Base-by-base conservation (phyloP, 2,113 vertebrate species). In the Galemys pyrenaicus region DNA sequence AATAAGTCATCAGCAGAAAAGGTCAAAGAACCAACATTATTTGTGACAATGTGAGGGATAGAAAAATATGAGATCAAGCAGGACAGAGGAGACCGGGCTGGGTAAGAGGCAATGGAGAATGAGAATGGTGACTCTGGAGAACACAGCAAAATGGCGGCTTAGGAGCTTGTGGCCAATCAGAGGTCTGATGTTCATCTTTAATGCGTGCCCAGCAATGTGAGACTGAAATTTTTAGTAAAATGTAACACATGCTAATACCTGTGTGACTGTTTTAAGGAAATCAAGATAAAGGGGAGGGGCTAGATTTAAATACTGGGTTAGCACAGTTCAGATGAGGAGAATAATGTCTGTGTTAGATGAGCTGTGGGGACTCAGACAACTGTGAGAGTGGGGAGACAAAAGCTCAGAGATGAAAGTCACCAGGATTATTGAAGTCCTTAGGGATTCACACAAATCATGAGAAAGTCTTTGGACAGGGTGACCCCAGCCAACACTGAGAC, bases 31-130 rank as follows among this genome's bases (percentile, higher is more conserved):
- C 12, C 6, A 30, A 9, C 22, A 39, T 91, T 68, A 46, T 83
- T 32, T 46, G 37, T 46, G 60, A 56, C 22, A 56, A 9, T 1
- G 4, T 35, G 37, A n/a, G 16, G 26, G 54, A 58, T 35, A 28
- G 8, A 4, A 13, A 78, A 51, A 7, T 1, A 44, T 5, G 68
- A 46, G 22, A 26, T 37, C 2, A 4, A n/a, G 46, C 67, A n/a
- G 30, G 11, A 46, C 65, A 12, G 73, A 77, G 0, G 44, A 44
- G 44, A 1, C 3, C 46, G 30, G 9, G 0, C 20, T 32, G 20
- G 3, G 0, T 28, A 7, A 13, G 37, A 70, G 12, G 19, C 13
- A 2, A 54, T 7, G 6, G 28, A 3, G 2, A 24, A 12, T 54
- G 7, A 39, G 58, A 37, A 35, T 39, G 26, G 0, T 0, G 4